Evolutionary conservation across 2,888 invertebrate genomes (phyloP), one percentile per base, ranked within the genome.

Genomic region (Hydraecia micacea): DNA sequence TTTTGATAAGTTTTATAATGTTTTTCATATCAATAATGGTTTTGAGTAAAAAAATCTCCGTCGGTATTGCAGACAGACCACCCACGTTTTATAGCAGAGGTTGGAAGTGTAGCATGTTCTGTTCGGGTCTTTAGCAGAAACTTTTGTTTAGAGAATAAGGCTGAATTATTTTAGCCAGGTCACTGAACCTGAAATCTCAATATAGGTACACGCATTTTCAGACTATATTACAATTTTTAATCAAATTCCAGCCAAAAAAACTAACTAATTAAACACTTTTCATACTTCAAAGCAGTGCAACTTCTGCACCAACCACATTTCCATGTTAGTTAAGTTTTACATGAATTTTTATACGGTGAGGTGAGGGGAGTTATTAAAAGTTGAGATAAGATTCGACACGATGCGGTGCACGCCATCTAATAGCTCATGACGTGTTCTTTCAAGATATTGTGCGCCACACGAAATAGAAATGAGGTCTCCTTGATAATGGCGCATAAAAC

Each of bases 341-440:
- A 92, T 94, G 91, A 90, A 91, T 93, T 94, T 93, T 94, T 94
- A 93, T 92, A 90, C 87, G 75, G 79, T 87, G 86, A 90, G 85
- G 91, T 90, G 89, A 91, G 90, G 91, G 89, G 80, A 91, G 92
- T 93, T 95, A 95, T 94, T 95, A 94, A 93, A 94, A 93, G 87
- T 93, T 92, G 86, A 93, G 95, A 95, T 95, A 94, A 95, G 94
- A 94, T 93, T 91, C 81, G 86, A 88, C 83, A 88, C 91, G 91
- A 93, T 93, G 93, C 90, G 82, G 90, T 92, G 93, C 95, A 95
- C 94, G 95, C 92, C 92, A 94, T 87, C 87, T 81, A 89, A 90
- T 90, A 88, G 90, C 86, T 87, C 90, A 87, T 91, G 90, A 88
- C 89, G 86, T 91, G 91, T 86, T 91, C 88, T 90, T 88, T 86